These are phyloP conservation scores for Oceanites oceanicus DNA, from an alignment of 2,113 vertebrate species.

Conservation along the genomic window DNA sequence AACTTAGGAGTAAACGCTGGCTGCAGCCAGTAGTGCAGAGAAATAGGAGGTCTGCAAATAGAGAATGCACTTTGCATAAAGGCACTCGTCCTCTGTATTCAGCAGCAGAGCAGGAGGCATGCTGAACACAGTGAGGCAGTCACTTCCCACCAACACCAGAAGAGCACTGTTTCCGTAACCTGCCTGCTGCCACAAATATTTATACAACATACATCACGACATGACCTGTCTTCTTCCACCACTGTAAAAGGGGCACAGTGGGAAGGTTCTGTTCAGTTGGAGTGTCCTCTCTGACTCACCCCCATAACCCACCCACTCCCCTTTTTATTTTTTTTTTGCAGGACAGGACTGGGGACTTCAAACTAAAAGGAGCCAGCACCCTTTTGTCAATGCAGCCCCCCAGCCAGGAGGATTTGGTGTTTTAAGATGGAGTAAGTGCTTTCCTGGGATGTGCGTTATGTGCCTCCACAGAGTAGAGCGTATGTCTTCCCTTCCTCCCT, in stretches of 20 bases:
- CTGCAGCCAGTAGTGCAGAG: neutral
- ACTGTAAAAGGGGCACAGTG: neutral
- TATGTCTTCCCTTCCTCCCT: neutral
- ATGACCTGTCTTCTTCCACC: neutral
- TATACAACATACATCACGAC: accelerated
- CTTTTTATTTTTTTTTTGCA: neutral
- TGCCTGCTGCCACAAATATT: neutral
- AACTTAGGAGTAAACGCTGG: neutral
- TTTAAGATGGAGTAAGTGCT: accelerated
- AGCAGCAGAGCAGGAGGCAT: neutral
- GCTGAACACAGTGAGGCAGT: accelerated
- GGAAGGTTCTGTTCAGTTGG: neutral
- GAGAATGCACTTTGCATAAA: neutral
- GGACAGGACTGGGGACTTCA: neutral
- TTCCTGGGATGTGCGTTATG: neutral
- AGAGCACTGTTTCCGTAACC: accelerated
- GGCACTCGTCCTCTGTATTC: neutral
- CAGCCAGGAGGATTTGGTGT: neutral
- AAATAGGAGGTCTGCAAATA: neutral
- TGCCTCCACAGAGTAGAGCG: neutral
- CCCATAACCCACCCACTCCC: neutral
- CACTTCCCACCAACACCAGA: neutral
- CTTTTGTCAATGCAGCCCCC: neutral
- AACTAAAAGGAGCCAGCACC: neutral
- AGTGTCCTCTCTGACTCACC: neutral